A percentile compares a stretch with the other conserved stretches of the same genome.
Evolutionary conservation across 2,888 invertebrate species (phyloP).

Genomic region (Spodoptera littoralis): DNA sequence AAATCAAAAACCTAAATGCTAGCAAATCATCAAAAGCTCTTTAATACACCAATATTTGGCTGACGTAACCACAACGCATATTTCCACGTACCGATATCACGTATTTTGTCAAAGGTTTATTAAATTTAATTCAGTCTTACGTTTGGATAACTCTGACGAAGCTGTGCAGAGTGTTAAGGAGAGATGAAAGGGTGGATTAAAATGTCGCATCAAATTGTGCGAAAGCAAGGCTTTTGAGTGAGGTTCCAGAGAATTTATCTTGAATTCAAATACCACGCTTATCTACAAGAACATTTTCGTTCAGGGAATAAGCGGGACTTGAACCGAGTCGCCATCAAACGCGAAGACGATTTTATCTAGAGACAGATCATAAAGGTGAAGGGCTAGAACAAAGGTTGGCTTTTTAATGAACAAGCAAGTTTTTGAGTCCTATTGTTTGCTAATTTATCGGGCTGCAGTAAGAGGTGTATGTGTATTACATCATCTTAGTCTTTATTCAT

Average conservation of each 20-base stretch:
- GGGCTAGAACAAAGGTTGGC: constrained; percentile 1
- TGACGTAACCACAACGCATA: background rate
- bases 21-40: no score
- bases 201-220: constrained; percentile 41
- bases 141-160: constrained; percentile 27
- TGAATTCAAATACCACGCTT: constrained; percentile 23
- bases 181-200: constrained; percentile 46
- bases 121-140: constrained; percentile 35
- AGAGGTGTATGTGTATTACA: no score
- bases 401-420: constrained; percentile 3
- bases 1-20: no score
- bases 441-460: background rate
- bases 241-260: constrained; percentile 29
- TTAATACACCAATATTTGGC: no score
- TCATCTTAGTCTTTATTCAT: no score
- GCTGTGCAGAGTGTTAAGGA: constrained; percentile 23
- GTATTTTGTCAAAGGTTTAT: constrained; percentile 26
- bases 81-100: background rate
- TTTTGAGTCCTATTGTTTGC: background rate
- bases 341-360: constrained; percentile 3
- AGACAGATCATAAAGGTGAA: constrained; percentile 7
- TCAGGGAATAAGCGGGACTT: constrained; percentile 7
- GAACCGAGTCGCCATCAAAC: constrained; percentile 12
- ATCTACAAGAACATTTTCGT: constrained; percentile 18
- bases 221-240: constrained; percentile 22